These are phyloP conservation scores for Thalassophryne amazonica DNA, from an alignment of 2,797 vertebrate species.

Conservation along the genomic window DNA sequence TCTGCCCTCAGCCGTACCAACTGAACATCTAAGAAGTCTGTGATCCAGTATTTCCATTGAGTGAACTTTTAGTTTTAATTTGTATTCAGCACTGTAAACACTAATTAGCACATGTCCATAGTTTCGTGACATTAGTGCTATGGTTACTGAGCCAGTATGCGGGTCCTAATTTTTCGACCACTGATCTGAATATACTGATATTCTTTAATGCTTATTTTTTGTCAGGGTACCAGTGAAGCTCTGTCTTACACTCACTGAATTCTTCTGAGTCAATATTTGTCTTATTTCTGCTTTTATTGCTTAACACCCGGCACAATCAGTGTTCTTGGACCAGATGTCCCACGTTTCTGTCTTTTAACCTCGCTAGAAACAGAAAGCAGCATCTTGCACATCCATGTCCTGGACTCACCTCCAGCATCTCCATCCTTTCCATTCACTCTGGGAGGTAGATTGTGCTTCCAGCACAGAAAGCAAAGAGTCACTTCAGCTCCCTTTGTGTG, in stretches of 20 bases:
- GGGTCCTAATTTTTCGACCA: too few species aligned
- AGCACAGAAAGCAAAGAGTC: constrained; percentile 48
- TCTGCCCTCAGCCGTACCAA: too few species aligned
- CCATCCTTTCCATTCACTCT: constrained; percentile 10
- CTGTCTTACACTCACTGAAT: not conserved
- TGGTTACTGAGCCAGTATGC: too few species aligned
- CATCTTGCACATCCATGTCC: constrained; percentile 2
- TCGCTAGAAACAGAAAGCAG: not conserved
- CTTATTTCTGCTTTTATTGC: constrained; percentile 1
- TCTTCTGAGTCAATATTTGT: not conserved
- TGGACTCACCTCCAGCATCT: constrained; percentile 4
- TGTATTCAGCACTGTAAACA: too few species aligned
- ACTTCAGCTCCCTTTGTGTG: constrained; percentile 32
- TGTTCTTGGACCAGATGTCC: not conserved
- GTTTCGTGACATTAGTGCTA: too few species aligned
- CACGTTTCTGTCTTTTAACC: not conserved
- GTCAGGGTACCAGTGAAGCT: not conserved
- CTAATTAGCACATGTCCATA: too few species aligned
- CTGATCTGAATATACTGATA: not conserved
- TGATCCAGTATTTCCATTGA: too few species aligned
- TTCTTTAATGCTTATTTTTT: not conserved
- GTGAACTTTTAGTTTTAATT: too few species aligned
- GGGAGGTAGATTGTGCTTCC: constrained; percentile 26
- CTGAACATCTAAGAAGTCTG: too few species aligned
- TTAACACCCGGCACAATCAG: not conserved